Conservation (phyloP, 2,113 vertebrate genomes). For the Trematocara unimaculatum region DNA sequence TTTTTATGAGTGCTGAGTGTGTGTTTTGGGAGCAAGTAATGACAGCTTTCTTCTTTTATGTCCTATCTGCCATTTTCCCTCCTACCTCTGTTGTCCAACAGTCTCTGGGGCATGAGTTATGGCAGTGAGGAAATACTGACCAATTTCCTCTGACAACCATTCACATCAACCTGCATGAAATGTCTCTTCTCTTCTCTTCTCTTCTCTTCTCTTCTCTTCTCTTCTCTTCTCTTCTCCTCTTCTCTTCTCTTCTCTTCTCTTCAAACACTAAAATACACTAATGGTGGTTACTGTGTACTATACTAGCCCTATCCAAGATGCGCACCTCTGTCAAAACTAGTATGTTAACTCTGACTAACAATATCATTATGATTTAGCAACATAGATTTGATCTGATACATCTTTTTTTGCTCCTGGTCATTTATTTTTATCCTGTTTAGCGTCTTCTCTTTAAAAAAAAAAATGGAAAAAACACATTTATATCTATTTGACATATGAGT, state of each 20-base stretch:
- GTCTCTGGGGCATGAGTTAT: constrained; percentile 17
- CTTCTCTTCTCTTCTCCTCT: background rate
- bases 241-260: background rate
- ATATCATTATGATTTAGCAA: background rate
- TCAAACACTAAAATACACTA: background rate
- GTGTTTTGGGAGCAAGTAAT: background rate
- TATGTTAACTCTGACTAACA: background rate
- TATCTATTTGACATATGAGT: background rate
- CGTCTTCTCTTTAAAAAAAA: background rate
- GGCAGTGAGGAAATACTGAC: constrained; percentile 9
- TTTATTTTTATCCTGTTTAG: background rate
- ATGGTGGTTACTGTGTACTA: background rate
- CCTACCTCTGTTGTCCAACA: constrained; percentile 4
- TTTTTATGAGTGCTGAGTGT: background rate
- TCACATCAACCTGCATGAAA: constrained; percentile 2
- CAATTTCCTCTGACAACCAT: constrained; percentile 38
- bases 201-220: background rate
- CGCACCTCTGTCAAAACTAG: background rate
- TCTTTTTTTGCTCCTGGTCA: background rate
- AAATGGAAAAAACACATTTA: background rate
- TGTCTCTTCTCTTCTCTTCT: background rate
- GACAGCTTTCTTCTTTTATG: constrained; percentile 23
- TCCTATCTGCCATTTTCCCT: constrained; percentile 26
- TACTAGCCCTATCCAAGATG: background rate
- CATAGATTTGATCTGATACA: background rate